Evolutionary conservation across 2,797 vertebrate species (phyloP).

Genomic region (Sylvilagus floridanus): DNA sequence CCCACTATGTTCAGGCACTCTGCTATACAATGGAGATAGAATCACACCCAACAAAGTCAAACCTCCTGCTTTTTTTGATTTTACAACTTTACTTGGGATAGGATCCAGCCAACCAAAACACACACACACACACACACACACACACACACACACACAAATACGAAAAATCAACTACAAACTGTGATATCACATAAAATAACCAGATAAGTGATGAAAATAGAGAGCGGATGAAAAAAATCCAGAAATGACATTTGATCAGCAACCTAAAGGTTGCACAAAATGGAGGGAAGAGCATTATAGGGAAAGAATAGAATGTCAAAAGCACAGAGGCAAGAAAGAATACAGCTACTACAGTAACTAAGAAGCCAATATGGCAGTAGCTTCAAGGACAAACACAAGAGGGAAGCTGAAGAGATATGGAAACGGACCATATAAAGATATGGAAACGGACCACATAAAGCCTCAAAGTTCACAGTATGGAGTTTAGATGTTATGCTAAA

Average conservation of each 20-base stretch:
- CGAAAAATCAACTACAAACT: slow-evolving; percentile 13
- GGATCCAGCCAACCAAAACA: slow-evolving; percentile 13
- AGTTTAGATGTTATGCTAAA: slow-evolving; percentile 35
- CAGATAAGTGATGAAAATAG: slow-evolving; percentile 49
- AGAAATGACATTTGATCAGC: not conserved
- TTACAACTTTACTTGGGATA: not conserved
- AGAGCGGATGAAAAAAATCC: not conserved
- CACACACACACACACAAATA: no score
- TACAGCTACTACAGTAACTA: not conserved
- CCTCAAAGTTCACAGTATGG: not conserved
- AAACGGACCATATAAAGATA: not conserved
- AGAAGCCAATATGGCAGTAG: not conserved
- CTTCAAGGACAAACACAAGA: not conserved
- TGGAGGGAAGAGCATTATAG: not conserved
- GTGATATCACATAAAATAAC: slow-evolving; percentile 23
- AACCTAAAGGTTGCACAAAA: slow-evolving; percentile 46
- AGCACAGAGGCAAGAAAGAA: not conserved
- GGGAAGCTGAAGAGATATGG: not conserved
- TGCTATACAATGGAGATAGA: not conserved
- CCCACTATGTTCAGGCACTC: not conserved
- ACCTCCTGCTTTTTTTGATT: not conserved
- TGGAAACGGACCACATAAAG: not conserved
- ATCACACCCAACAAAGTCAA: not conserved
- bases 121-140: no score
- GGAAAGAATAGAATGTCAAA: not conserved